These are phyloP conservation scores for Sisyra terminalis DNA, from an alignment of 2,888 invertebrate species.

Conservation along the genomic window DNA sequence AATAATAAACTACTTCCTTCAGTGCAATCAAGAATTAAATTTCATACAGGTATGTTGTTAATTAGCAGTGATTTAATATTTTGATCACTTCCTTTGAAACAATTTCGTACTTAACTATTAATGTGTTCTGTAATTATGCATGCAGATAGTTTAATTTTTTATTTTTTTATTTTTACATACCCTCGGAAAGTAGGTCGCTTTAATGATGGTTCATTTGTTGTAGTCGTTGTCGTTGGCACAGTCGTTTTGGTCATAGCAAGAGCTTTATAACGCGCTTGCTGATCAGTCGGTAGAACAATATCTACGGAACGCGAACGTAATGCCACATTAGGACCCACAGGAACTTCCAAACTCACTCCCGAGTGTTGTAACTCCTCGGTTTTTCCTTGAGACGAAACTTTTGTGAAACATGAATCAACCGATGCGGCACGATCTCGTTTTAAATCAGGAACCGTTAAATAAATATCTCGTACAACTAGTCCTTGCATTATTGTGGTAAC, in stretches of 20 bases:
- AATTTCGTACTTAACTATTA: too few species aligned
- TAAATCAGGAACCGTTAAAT: slow-evolving; percentile 65
- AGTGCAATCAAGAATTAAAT: too few species aligned
- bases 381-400: slow-evolving; percentile 52
- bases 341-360: slow-evolving; percentile 46
- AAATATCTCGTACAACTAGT: slow-evolving; percentile 49
- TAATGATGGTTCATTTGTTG: slow-evolving; percentile 1
- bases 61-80: too few species aligned
- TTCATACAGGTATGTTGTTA: too few species aligned
- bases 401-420: slow-evolving; percentile 74
- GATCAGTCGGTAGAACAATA: slow-evolving; percentile 72
- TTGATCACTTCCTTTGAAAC: too few species aligned
- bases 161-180: slow-evolving; percentile 21
- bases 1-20: too few species aligned
- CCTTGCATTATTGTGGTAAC: slow-evolving; percentile 11
- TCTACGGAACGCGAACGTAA: slow-evolving; percentile 71
- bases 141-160: neutral
- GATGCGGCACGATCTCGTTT: slow-evolving; percentile 75
- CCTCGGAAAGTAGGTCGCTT: slow-evolving; percentile 18
- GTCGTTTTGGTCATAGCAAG: slow-evolving; percentile 34
- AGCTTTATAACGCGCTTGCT: slow-evolving; percentile 75
- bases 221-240: slow-evolving; percentile 9
- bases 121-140: too few species aligned
- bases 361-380: slow-evolving; percentile 52
- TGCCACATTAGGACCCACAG: slow-evolving; percentile 42